These are phyloP conservation scores for Pelusios castaneus DNA, from an alignment of 2,113 vertebrate genomes.

Conservation along the genomic window DNA sequence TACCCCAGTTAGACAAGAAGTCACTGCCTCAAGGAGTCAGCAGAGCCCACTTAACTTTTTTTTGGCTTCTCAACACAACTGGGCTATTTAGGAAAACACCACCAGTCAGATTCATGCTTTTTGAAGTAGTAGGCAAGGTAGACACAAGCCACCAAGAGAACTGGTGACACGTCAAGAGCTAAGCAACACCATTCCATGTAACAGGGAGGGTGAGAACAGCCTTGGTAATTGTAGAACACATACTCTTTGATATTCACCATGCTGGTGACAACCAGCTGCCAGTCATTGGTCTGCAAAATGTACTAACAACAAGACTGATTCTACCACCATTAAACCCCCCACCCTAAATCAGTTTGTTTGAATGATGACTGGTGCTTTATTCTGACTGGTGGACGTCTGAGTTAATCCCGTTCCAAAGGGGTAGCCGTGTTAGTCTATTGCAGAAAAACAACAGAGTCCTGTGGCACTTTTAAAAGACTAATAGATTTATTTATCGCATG, in stretches of 20 bases:
- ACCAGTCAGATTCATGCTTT: not conserved
- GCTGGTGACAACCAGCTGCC: too few species aligned
- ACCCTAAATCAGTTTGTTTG: too few species aligned
- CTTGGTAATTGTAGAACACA: not conserved
- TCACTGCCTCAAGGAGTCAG: not conserved
- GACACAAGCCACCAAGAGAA: not conserved
- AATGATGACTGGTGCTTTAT: too few species aligned
- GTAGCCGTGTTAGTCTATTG: too few species aligned
- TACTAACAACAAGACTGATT: too few species aligned
- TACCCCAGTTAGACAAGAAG: not conserved
- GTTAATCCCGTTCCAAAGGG: too few species aligned
- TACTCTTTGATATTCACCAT: not conserved
- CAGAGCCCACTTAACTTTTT: not conserved
- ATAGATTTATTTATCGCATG: too few species aligned
- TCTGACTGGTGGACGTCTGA: too few species aligned
- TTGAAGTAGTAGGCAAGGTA: not conserved
- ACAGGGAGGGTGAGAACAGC: slow-evolving; percentile 35
- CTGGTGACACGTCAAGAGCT: slow-evolving; percentile 53
- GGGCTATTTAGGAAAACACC: not conserved
- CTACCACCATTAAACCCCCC: too few species aligned
- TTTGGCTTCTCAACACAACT: not conserved
- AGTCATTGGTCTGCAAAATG: too few species aligned
- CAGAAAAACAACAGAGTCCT: too few species aligned
- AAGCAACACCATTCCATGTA: slow-evolving; percentile 30
- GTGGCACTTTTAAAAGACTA: too few species aligned